Evolutionary conservation across 2,888 invertebrate species (phyloP).

Genomic region (Cylindroiulus punctatus): DNA sequence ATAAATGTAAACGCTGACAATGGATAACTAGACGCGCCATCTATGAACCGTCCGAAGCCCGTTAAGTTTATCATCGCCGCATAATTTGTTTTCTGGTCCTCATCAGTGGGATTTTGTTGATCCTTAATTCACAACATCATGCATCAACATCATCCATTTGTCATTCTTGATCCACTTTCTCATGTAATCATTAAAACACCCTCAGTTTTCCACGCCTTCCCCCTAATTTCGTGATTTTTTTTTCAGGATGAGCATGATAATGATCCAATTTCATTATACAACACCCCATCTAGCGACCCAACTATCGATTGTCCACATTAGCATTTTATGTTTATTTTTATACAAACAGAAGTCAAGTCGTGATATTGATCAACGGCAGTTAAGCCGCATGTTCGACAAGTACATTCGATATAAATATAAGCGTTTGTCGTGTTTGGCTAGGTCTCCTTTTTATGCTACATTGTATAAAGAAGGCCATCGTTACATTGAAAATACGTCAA

Average conservation of each 20-base stretch:
- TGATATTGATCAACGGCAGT: background rate
- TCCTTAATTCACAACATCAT: background rate
- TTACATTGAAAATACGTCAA: too few relatives aligned
- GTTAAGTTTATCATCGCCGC: background rate
- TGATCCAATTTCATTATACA: conserved; percentile 15
- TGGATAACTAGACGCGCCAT: background rate
- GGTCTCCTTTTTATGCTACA: too few relatives aligned
- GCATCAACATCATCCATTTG: conserved; percentile 31
- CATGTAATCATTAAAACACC: conserved; percentile 26
- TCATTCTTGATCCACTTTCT: conserved; percentile 34
- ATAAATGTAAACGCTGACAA: too few relatives aligned
- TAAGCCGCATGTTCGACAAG: background rate
- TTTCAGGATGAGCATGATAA: background rate
- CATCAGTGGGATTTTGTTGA: background rate
- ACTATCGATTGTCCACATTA: conserved; percentile 8
- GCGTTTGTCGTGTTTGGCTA: too few relatives aligned
- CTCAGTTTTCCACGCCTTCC: conserved; percentile 30
- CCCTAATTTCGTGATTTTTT: background rate
- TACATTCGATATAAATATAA: too few relatives aligned
- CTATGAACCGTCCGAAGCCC: background rate
- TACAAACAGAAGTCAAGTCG: background rate
- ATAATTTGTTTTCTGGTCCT: background rate
- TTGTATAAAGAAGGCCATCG: too few relatives aligned
- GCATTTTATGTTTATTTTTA: background rate
- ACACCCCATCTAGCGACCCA: background rate